Evolutionary conservation across 2,888 invertebrate species (phyloP).

Genomic region (Netelia fuscicornis): DNA sequence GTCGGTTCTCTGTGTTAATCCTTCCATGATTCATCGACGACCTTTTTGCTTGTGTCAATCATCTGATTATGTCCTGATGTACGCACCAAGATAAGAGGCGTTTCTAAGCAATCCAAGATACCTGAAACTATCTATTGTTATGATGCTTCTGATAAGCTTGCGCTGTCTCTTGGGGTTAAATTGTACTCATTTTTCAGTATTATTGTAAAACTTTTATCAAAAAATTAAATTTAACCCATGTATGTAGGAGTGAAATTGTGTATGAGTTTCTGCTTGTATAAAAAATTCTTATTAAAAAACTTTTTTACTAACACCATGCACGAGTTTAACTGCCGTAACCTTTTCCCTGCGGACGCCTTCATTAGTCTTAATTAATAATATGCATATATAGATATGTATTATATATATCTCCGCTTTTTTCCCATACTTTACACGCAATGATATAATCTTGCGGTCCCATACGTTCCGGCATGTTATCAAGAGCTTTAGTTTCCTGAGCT

Average conservation of each 20-base stretch:
- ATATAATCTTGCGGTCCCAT: constrained; percentile 47
- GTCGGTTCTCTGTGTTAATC: not conserved
- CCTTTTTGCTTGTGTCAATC: constrained; percentile 19
- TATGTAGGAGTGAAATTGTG: not conserved
- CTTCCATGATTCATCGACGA: constrained; percentile 40
- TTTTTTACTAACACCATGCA: constrained; percentile 1
- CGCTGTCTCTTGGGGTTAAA: not conserved
- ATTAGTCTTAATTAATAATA: constrained; percentile 46
- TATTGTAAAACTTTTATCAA: not conserved
- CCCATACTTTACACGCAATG: constrained; percentile 15
- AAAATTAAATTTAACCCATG: not conserved
- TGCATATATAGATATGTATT: constrained; percentile 11
- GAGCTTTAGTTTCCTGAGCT: constrained; percentile 55
- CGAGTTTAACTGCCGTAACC: not conserved
- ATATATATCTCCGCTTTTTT: constrained; percentile 16
- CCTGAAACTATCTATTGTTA: constrained; percentile 10
- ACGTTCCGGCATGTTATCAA: constrained; percentile 56
- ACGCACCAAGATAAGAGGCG: not conserved
- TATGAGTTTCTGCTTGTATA: not conserved
- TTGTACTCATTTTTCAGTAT: not conserved
- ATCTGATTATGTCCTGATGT: constrained; percentile 27
- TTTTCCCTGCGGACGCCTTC: constrained; percentile 4
- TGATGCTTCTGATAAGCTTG: constrained; percentile 20
- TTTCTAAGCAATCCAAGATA: not conserved
- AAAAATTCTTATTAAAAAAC: not conserved